Evolutionary conservation across 2,113 vertebrate genomes (phyloP).

Genomic region (Glaucidium brasilianum): DNA sequence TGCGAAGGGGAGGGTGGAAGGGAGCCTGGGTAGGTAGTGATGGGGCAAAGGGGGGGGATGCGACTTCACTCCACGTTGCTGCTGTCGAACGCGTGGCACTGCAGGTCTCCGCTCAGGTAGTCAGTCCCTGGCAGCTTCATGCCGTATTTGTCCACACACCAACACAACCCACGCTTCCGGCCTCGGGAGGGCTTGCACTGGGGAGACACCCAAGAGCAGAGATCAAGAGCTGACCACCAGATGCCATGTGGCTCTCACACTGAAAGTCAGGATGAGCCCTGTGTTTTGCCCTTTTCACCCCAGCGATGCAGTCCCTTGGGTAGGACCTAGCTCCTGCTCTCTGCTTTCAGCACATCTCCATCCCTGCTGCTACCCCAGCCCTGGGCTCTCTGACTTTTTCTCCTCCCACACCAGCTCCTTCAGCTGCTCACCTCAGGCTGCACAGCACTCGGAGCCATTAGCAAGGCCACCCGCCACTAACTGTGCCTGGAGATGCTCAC

Average conservation of each 20-base stretch:
- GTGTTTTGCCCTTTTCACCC: background rate
- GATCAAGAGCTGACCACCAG: background rate
- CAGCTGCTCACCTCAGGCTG: background rate
- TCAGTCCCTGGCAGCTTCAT: constrained; percentile 93
- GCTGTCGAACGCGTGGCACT: constrained; percentile 94
- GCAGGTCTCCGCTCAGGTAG: constrained; percentile 90
- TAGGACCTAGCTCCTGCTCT: background rate
- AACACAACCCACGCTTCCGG: constrained; percentile 94
- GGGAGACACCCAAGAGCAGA: constrained; percentile 11
- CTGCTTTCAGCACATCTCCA: background rate
- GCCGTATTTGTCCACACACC: constrained; percentile 98
- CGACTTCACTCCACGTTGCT: constrained; percentile 89
- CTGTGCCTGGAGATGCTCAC: background rate
- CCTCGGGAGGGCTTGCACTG: constrained; percentile 98
- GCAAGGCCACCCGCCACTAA: background rate
- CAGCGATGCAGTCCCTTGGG: background rate
- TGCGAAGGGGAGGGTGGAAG: constrained; percentile 69
- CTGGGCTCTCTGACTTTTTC: background rate
- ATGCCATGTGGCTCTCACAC: accelerated
- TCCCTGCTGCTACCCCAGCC: background rate
- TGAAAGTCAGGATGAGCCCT: background rate
- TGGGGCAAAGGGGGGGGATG: constrained; percentile 67
- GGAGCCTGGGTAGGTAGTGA: constrained; percentile 63
- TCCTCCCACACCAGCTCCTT: background rate
- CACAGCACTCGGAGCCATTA: background rate